Conservation (phyloP, 2,888 invertebrate genomes). For the Nemapogon koenigi region DNA sequence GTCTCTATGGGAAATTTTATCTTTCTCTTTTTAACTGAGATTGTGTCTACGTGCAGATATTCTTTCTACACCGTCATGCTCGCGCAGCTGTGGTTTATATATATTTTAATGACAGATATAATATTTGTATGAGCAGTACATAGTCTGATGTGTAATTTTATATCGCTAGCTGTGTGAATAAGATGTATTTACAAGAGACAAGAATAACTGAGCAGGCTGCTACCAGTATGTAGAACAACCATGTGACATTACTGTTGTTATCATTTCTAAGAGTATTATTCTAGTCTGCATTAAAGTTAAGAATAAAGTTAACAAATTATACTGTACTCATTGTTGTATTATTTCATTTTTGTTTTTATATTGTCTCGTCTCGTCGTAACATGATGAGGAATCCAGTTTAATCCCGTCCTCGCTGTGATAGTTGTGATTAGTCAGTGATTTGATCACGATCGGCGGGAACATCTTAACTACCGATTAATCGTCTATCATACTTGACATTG, state of each 20-base stretch:
- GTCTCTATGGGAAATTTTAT: too few relatives aligned
- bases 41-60: too few relatives aligned
- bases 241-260: slow-evolving; percentile 63
- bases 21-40: too few relatives aligned
- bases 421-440: too few relatives aligned
- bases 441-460: too few relatives aligned
- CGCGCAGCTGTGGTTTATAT: too few relatives aligned
- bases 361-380: not conserved
- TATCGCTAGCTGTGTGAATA: slow-evolving; percentile 65
- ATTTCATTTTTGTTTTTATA: slow-evolving; percentile 15
- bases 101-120: too few relatives aligned
- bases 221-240: slow-evolving; percentile 43
- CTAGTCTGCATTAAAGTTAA: slow-evolving; percentile 66
- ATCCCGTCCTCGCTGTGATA: too few relatives aligned
- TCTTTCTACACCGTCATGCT: too few relatives aligned
- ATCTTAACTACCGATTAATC: too few relatives aligned
- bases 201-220: slow-evolving; percentile 13
- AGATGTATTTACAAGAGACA: slow-evolving; percentile 42
- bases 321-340: slow-evolving; percentile 31
- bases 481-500: too few relatives aligned
- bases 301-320: slow-evolving; percentile 60
- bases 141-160: slow-evolving; percentile 29
- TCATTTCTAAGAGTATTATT: slow-evolving; percentile 66
- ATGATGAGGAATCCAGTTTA: too few relatives aligned
- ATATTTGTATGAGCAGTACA: slow-evolving; percentile 2